A percentile compares a stretch with the other conserved stretches of the same genome.
Evolutionary conservation across 2,888 invertebrate genomes (phyloP).

Genomic region (Malachius bipustulatus): DNA sequence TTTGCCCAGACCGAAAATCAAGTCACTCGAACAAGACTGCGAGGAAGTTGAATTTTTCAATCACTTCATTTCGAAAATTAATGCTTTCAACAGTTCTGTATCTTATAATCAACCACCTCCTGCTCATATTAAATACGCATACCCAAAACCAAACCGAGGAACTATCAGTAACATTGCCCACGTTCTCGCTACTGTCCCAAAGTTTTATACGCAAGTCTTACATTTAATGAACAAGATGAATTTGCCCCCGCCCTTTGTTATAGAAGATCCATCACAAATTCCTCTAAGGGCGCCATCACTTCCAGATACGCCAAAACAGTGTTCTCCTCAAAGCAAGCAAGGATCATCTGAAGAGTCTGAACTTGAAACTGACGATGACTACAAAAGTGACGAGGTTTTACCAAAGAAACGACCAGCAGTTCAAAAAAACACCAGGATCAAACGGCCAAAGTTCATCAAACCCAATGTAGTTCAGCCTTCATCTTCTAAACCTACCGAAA

Average conservation of each 20-base stretch:
- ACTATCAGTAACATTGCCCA: slow-evolving; percentile 69
- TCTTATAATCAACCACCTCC: slow-evolving; percentile 67
- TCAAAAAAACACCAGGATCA: slow-evolving; percentile 38
- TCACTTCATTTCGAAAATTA: slow-evolving; percentile 46
- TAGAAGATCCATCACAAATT: slow-evolving; percentile 33
- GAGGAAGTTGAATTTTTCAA: slow-evolving; percentile 40
- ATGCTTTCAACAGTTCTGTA: slow-evolving; percentile 46
- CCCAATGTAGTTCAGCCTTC: slow-evolving; percentile 21
- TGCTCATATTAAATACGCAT: slow-evolving; percentile 63
- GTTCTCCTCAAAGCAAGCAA: slow-evolving; percentile 16
- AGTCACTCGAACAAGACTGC: slow-evolving; percentile 33
- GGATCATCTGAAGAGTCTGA: slow-evolving; percentile 44
- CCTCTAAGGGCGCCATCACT: slow-evolving; percentile 32
- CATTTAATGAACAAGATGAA: slow-evolving; percentile 96
- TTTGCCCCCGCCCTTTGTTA: slow-evolving; percentile 68
- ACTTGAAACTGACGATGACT: slow-evolving; percentile 48
- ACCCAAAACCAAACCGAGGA: slow-evolving; percentile 61
- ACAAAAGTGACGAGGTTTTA: slow-evolving; percentile 33
- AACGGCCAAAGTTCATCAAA: slow-evolving; percentile 46
- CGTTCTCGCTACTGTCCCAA: slow-evolving; percentile 60
- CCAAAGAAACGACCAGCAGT: slow-evolving; percentile 38
- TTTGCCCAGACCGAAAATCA: slow-evolving; percentile 28
- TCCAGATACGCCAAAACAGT: slow-evolving; percentile 29
- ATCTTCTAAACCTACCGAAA: slow-evolving; percentile 29
- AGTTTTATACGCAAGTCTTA: slow-evolving; percentile 73